phyloP scores from a whole-genome alignment of 53 echinoderm and acorn worm species.

The Pentamera pediparva region DNA sequence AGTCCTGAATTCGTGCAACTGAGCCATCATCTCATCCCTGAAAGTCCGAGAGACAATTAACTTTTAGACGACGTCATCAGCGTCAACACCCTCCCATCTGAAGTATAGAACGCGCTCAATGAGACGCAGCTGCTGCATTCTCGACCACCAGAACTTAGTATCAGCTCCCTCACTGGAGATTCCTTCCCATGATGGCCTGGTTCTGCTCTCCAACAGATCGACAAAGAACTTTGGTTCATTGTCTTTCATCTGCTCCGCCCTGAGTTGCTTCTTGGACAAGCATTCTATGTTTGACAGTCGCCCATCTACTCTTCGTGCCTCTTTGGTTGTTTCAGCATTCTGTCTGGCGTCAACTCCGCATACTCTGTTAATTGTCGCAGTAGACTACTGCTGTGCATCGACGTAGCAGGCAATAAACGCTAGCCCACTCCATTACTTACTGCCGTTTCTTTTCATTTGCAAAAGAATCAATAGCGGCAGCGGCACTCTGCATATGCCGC shows the following conservation, averaged over 20 bases:
- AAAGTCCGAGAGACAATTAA: neutral
- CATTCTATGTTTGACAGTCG: neutral
- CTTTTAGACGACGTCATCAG: neutral
- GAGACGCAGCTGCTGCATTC: neutral
- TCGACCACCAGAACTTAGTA: neutral
- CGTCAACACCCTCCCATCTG: neutral
- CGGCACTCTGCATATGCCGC: too few species aligned
- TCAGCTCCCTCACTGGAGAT: neutral
- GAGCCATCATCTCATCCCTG: neutral
- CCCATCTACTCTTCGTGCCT: neutral
- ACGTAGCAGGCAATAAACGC: too few species aligned
- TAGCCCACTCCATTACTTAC: too few species aligned
- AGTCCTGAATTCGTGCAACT: neutral
- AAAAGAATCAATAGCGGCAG: too few species aligned
- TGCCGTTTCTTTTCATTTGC: too few species aligned
- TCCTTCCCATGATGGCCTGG: neutral
- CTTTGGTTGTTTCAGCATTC: neutral
- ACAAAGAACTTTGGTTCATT: neutral
- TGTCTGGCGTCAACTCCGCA: neutral
- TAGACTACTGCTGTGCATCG: too few species aligned
- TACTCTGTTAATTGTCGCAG: neutral
- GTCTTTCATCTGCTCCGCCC: neutral
- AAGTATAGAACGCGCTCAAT: neutral
- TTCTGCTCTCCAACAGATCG: neutral
- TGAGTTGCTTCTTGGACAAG: neutral